phyloP scores from a whole-genome alignment of 2,113 vertebrate species.

The Notarius quadriscutis region DNA sequence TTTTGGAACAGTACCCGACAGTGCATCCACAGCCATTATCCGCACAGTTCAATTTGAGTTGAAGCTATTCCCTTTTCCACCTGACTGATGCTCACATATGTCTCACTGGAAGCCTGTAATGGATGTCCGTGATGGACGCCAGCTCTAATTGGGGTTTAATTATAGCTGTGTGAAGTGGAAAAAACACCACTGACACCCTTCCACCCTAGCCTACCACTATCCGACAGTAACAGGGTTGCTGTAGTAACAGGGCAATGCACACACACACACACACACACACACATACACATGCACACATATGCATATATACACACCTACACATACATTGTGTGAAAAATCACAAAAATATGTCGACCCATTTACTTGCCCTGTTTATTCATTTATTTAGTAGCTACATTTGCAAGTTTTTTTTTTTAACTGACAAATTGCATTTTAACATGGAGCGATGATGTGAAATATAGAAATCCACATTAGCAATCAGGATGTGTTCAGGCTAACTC shows the following conservation, averaged over 20 bases:
- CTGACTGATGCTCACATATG: conserved; percentile 27
- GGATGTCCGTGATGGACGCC: conserved; percentile 50
- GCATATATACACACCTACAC: conserved; percentile 1
- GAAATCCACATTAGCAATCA: conserved; percentile 1
- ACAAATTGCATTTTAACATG: neutral
- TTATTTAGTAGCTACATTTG: neutral
- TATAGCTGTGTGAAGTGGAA: conserved; percentile 59
- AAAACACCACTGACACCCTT: conserved; percentile 54
- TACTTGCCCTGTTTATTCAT: neutral
- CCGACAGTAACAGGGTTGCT: conserved; percentile 71
- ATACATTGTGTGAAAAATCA: conserved; percentile 7
- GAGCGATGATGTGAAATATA: neutral
- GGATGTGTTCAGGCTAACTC: neutral
- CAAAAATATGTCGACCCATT: neutral
- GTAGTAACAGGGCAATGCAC: conserved; percentile 51
- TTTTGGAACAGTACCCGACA: neutral
- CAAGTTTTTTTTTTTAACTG: neutral
- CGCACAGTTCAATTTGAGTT: neutral
- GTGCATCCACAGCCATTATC: conserved; percentile 22
- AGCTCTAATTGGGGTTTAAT: conserved; percentile 67
- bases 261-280: neutral
- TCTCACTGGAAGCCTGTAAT: conserved; percentile 16
- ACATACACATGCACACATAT: neutral
- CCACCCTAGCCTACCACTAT: conserved; percentile 37
- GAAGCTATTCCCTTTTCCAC: conserved; percentile 22